Percentiles rank a stretch among this genome's conserved stretches.
These are phyloP conservation scores for Notothenia rossii DNA, from an alignment of 2,113 vertebrate species.

Conservation along the genomic window DNA sequence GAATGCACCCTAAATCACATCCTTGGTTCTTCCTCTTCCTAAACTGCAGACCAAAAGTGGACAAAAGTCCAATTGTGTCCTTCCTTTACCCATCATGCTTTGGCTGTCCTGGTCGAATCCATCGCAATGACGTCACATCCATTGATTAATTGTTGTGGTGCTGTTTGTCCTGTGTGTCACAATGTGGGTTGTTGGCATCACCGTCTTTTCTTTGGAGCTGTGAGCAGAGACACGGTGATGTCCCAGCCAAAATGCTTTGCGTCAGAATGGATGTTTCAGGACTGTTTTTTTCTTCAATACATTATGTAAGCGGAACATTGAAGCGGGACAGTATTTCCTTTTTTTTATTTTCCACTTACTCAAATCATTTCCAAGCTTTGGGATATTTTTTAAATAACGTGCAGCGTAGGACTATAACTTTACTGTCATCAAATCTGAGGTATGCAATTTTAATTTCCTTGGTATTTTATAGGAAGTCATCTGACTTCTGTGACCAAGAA, in stretches of 20 bases:
- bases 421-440: conserved; percentile 7
- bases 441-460: background rate
- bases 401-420: conserved; percentile 11
- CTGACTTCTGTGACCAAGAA: conserved; percentile 11
- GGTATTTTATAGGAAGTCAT: background rate
- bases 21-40: conserved; percentile 23
- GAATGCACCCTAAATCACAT: background rate
- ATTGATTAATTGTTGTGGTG: conserved; percentile 46
- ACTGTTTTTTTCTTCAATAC: conserved; percentile 19
- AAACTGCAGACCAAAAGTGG: conserved; percentile 28
- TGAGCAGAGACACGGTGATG: conserved; percentile 18
- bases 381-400: conserved; percentile 1
- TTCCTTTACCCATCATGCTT: conserved; percentile 41
- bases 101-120: conserved; percentile 35
- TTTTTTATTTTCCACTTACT: conserved; percentile 27
- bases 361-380: conserved; percentile 14
- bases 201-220: conserved; percentile 27
- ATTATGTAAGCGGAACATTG: conserved; percentile 37
- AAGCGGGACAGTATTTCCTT: conserved; percentile 10
- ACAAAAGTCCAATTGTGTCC: conserved; percentile 53
- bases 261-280: conserved; percentile 50
- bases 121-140: conserved; percentile 52
- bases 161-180: conserved; percentile 32
- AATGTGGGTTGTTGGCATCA: conserved; percentile 31
- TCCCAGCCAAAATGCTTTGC: conserved; percentile 48